phyloP scores from a whole-genome alignment of 2,888 invertebrate species.

The Acanthococcus lagerstroemiae region DNA sequence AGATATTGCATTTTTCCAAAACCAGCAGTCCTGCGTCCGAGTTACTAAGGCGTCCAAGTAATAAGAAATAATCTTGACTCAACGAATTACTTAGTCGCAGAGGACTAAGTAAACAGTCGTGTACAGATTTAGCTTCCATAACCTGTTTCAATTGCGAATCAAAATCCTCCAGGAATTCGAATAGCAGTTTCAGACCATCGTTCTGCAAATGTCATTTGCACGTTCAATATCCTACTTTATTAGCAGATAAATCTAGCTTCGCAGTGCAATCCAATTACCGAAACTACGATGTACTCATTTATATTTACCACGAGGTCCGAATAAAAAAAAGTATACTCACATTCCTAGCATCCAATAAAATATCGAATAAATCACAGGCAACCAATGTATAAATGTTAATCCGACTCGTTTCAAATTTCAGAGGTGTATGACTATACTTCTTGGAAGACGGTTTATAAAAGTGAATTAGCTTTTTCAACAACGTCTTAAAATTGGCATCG shows the following conservation, averaged over 20 bases:
- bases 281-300: neutral
- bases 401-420: slow-evolving; percentile 44
- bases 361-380: slow-evolving; percentile 59
- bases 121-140: slow-evolving; percentile 61
- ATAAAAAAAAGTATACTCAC: slow-evolving; percentile 41
- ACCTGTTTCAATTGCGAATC: slow-evolving; percentile 63
- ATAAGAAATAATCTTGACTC: slow-evolving; percentile 89
- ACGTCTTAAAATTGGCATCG: slow-evolving; percentile 55
- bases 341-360: slow-evolving; percentile 56
- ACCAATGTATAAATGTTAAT: slow-evolving; percentile 42
- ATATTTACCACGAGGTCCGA: neutral
- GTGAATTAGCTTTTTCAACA: slow-evolving; percentile 65
- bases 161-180: slow-evolving; percentile 69
- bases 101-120: slow-evolving; percentile 79
- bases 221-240: too few species aligned
- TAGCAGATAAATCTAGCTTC: too few species aligned
- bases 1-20: slow-evolving; percentile 42
- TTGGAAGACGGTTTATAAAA: slow-evolving; percentile 82
- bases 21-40: slow-evolving; percentile 56
- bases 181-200: slow-evolving; percentile 23
- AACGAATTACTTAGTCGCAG: slow-evolving; percentile 78
- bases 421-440: slow-evolving; percentile 74
- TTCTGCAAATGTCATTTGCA: too few species aligned
- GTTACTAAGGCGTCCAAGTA: slow-evolving; percentile 76
- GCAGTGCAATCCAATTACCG: neutral